Base-by-base conservation (phyloP, 1,140 invertebrate genomes). In the Andrena cerasifolii region DNA sequence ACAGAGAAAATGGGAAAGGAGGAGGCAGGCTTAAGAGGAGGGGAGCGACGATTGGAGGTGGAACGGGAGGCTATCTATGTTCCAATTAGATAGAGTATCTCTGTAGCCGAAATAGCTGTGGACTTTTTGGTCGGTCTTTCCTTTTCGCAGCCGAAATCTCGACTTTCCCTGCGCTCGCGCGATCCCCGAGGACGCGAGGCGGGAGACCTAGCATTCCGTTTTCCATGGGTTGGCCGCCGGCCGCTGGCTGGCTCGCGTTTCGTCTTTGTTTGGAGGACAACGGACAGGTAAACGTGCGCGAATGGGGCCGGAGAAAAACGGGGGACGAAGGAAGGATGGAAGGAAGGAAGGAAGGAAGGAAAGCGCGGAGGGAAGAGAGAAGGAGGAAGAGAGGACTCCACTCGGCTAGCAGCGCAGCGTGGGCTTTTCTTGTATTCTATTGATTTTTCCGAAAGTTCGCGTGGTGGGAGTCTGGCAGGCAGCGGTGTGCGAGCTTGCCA, bases 381-480 rank as follows among this genome's bases (percentile, higher is more conserved):
- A 51, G 24, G 79, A 82, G 70, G 65, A 82, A 79, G 77, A 61
- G 73, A 83, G 73, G 80, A 72, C 85, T 86, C 82, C 66, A 78
- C 74, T 82, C 80, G 85, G 81, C 84, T 87, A 87, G 88, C 89
- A 87, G 88, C 89, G 86, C 84, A 88, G 84, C 84, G 83, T 88
- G 90, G 86, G 88, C 90, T 92, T 92, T 92, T 92, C 91, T 92
- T 91, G 91, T 91, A 90, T 91, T 92, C 90, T 92, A 92, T 92
- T 92, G 91, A 92, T 92, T 92, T 92, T 92, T 92, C 89, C 88
- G 86, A 90, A 92, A 92, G 90, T 89, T 90, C 84, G 68, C 71
- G 76, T 86, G 84, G 88, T 87, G 88, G 86, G 89, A 89, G 89
- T 85, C 79, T 85, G 70, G 85, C 81, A 86, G 87, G 89, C 86